Percentiles rank a stretch among this genome's conserved stretches.
Conservation (phyloP, 2,797 vertebrate species). For the Urosaurus nigricauda region DNA sequence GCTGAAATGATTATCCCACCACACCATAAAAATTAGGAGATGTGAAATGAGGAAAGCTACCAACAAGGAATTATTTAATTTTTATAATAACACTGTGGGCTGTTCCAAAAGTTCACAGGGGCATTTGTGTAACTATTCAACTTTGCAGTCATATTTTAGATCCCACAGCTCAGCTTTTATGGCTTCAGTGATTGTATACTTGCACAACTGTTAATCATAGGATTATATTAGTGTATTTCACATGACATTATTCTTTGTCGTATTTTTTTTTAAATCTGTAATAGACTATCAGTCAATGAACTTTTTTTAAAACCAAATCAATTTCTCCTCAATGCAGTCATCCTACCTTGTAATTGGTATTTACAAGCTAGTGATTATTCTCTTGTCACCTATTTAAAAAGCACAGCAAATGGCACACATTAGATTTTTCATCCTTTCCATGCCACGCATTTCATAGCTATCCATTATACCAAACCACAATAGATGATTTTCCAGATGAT, state of each 20-base stretch:
- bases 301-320: constrained; percentile 65
- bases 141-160: constrained; percentile 16
- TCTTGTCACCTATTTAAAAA: constrained; percentile 54
- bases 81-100: constrained; percentile 12
- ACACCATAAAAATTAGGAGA: background rate
- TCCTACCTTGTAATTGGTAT: constrained; percentile 69
- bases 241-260: constrained; percentile 32
- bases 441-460: constrained; percentile 19
- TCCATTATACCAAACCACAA: constrained; percentile 22
- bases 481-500: constrained; percentile 9
- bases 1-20: background rate
- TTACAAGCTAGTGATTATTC: constrained; percentile 64
- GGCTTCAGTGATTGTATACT: constrained; percentile 51
- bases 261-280: constrained; percentile 50
- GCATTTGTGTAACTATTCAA: constrained; percentile 28
- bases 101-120: constrained; percentile 18
- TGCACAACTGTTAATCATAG: constrained; percentile 45
- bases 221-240: constrained; percentile 41
- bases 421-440: constrained; percentile 53
- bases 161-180: constrained; percentile 17
- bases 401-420: constrained; percentile 44
- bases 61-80: constrained; percentile 40
- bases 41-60: constrained; percentile 8
- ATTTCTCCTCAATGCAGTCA: constrained; percentile 52
- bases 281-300: constrained; percentile 54